phyloP scores from a whole-genome alignment of 1,140 invertebrate species.

The Scaptomyza graminum region DNA sequence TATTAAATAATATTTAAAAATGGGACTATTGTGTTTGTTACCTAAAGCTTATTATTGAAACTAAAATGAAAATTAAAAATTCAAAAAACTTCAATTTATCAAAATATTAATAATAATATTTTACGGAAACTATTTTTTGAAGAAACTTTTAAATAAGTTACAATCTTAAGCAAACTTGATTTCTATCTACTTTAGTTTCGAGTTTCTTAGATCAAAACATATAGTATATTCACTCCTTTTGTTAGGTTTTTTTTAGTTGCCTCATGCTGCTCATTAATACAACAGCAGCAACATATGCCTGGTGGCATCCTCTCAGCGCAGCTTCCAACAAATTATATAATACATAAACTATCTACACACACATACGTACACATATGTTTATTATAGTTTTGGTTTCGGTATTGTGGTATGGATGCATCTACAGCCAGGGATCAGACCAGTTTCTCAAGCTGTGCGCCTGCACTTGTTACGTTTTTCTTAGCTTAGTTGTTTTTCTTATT shows the following conservation, averaged over 20 bases:
- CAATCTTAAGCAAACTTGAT: too few relatives aligned
- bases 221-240: background rate
- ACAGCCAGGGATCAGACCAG: slow-evolving; percentile 51
- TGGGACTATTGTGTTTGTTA: too few relatives aligned
- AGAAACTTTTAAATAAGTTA: too few relatives aligned
- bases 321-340: slow-evolving; percentile 69
- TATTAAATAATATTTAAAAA: too few relatives aligned
- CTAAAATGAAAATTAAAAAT: too few relatives aligned
- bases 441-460: slow-evolving; percentile 57
- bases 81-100: too few relatives aligned
- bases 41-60: too few relatives aligned
- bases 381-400: background rate
- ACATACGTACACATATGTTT: slow-evolving; percentile 14
- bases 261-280: slow-evolving; percentile 47
- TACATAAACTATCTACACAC: slow-evolving; percentile 60
- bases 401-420: slow-evolving; percentile 14
- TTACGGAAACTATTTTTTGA: too few relatives aligned
- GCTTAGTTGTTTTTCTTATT: background rate
- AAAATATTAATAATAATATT: too few relatives aligned
- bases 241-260: background rate
- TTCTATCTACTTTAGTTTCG: background rate
- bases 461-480: slow-evolving; percentile 72
- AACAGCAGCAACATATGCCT: slow-evolving; percentile 45
- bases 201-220: background rate
- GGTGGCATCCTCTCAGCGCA: slow-evolving; percentile 58